Evolutionary conservation across 2,113 vertebrate species (phyloP).

Genomic region (Phylloscopus trochilus): DNA sequence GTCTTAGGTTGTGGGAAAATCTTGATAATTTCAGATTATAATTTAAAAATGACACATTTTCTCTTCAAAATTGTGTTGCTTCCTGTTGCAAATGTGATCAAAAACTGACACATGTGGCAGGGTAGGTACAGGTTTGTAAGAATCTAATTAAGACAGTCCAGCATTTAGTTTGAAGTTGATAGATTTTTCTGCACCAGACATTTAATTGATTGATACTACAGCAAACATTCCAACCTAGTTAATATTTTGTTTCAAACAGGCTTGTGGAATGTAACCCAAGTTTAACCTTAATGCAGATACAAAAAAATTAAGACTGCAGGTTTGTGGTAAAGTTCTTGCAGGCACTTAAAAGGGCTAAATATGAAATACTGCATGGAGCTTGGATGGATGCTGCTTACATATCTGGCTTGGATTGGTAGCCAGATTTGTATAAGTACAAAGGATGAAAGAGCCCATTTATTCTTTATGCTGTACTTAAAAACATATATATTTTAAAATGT

Average conservation of each 20-base stretch:
- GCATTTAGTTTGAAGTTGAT: not conserved
- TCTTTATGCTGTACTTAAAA: not conserved
- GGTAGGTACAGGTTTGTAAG: not conserved
- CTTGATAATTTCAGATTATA: not conserved
- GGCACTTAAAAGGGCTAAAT: not conserved
- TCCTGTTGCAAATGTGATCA: not conserved
- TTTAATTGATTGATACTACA: conserved; percentile 16
- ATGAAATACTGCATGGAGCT: not conserved
- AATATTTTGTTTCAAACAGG: conserved; percentile 33
- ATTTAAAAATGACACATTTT: not conserved
- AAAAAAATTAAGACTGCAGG: not conserved
- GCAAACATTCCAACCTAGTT: conserved; percentile 27
- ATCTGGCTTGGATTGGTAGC: not conserved
- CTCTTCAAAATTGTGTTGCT: not conserved
- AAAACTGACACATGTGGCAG: not conserved
- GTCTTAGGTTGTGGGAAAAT: not conserved
- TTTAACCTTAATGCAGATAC: not conserved
- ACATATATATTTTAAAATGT: accelerated
- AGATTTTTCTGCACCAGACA: not conserved
- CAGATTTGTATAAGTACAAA: not conserved
- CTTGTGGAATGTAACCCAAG: conserved; percentile 8
- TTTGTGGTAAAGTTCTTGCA: not conserved
- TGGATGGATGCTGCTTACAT: not conserved
- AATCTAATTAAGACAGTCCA: not conserved
- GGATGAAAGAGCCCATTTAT: not conserved